Evolutionary conservation across 2,888 invertebrate genomes (phyloP), one percentile per base, ranked within the genome.

Genomic region (Caenorhabditis wallacei): DNA sequence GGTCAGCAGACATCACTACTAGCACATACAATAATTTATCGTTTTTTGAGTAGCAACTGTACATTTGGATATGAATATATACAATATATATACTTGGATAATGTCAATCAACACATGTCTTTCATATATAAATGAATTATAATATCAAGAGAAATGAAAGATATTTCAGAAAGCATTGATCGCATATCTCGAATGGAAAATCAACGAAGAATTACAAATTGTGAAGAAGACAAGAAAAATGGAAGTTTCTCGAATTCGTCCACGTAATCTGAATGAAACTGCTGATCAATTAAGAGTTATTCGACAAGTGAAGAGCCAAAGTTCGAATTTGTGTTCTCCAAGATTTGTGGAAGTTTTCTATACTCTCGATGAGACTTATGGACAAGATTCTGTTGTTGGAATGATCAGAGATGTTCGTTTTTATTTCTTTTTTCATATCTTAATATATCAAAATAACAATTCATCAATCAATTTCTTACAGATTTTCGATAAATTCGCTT

Each of bases 171-270:
- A 84, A 64, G 84, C 88, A 1, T 74, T 88, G n/a, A 84, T 85
- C 30, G 78, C 84, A 2, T 88, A 88, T 24, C 63, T 88, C 59
- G 87, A 85, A 74, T 87, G 87, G 86, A 85, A 85, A 69, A 72
- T 87, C 68, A 87, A 87, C 71, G 88, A 88, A 63, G 71, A 84
- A 26, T 57, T 85, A 18, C 76, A 78, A 68, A 85, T 86, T 48
- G 79, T 86, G 57, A 85, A 85, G 13, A 79, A 85, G 46, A 79
- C 80, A n/a, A 37, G 84, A 22, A 80, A 80, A 30, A 53, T 40
- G 63, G 80, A 80, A 69, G 59, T 84, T 35, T 51, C 61, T 8
- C 26, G 48, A 63, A 84, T 76, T 51, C 75, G 84, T 1, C 84
- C 84, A 61, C 26, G 72, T 2, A 80, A 84, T 57, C 24, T 84